These are phyloP conservation scores for Sinhomidia bicolor DNA, from an alignment of 2,888 invertebrate species.

Conservation along the genomic window DNA sequence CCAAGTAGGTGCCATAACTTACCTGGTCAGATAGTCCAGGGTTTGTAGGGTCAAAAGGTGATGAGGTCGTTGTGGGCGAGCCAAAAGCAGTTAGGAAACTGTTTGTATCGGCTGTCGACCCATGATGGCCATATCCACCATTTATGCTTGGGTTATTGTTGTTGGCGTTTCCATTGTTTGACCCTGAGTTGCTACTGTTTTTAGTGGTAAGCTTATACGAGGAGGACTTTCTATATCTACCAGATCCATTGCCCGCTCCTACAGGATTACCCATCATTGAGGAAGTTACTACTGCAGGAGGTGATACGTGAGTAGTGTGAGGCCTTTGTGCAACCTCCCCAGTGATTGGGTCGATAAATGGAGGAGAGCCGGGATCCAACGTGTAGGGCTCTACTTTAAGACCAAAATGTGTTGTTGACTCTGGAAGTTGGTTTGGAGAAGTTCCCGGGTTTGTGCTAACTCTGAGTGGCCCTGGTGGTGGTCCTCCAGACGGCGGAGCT, in stretches of 20 bases:
- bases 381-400: conserved; percentile 80
- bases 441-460: conserved; percentile 73
- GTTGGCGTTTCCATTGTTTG: conserved; percentile 58
- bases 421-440: conserved; percentile 78
- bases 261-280: conserved; percentile 74
- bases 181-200: conserved; percentile 49
- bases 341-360: conserved; percentile 76
- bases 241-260: conserved; percentile 63
- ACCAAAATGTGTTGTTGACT: conserved; percentile 79
- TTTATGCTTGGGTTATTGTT: conserved; percentile 64
- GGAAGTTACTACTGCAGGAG: conserved; percentile 79
- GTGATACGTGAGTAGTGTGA: conserved; percentile 79
- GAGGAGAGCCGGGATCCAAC: conserved; percentile 77
- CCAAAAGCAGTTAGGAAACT: conserved; percentile 63
- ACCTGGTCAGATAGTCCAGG: conserved; percentile 70
- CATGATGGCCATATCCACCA: conserved; percentile 53
- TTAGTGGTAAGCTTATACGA: conserved; percentile 68
- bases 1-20: conserved; percentile 67
- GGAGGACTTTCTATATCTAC: conserved; percentile 69
- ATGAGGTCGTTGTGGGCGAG: conserved; percentile 59
- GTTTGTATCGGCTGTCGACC: conserved; percentile 50
- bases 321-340: conserved; percentile 78
- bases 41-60: conserved; percentile 64
- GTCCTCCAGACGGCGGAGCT: conserved; percentile 70
- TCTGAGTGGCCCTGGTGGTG: conserved; percentile 58